Evolutionary conservation across 2,797 vertebrate species (phyloP), one percentile per base, ranked within the genome.

Genomic region (Chromis chromis): DNA sequence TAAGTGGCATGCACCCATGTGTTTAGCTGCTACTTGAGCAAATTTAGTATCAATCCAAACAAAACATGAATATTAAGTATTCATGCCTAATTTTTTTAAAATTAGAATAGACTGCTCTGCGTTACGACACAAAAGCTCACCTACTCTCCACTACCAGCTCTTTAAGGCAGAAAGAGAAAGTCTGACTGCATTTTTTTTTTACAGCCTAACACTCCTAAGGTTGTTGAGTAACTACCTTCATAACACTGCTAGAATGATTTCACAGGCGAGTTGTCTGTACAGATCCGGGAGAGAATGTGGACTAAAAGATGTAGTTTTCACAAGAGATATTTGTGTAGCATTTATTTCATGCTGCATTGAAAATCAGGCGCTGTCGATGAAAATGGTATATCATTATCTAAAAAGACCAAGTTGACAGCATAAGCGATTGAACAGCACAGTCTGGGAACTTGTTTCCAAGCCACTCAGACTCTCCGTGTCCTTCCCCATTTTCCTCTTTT

Each of bases 371-470:
- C 49, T 1, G 49, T 55, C 11, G 2, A 67, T 67, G 54, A 73
- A 78, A 70, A 57, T 1, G 1, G 24, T 22, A 27, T 74, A 56
- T 78, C 25, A 75, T 54, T 65, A 67, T 76, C 28, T 39, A 25
- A 19, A 76, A 59, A 55, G 42, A 65, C 44, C 0, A 24, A 64
- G 27, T 36, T 33, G 62, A 83, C 69, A 78, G 42, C 17, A 7
- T 54, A 40, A 70, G 50, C 21, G 57, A 84, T 60, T 61, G 36
- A 76, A 56, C 70, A 74, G 75, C 28, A 28, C 42, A 60, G 66
- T 31, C 59, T 22, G 68, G 57, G 57, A 66, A 44, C 72, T 81
- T 70, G 60, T 85, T 88, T 88, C 76, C 82, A 84, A 22, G 55
- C 44, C 19, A 4, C 53, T 71, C 66, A 77, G 55, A 67, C 50